Conservation (phyloP, 1,140 invertebrate species). For the Sycophaga agraensis region DNA sequence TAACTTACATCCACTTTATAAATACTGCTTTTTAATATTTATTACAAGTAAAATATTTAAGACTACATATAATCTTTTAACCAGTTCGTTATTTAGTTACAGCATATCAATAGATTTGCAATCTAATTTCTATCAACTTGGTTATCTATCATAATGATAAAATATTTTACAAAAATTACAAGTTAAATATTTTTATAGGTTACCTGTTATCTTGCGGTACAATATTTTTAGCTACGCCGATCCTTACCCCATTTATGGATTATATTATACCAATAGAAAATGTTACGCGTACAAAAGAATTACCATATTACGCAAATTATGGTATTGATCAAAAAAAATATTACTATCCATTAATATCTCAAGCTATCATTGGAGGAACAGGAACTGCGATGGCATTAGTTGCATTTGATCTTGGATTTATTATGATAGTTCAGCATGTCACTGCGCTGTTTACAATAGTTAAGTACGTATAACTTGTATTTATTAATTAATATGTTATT, state of each 20-base stretch:
- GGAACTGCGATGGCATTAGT: not conserved
- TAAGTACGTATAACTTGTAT: too few relatives aligned
- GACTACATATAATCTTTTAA: too few relatives aligned
- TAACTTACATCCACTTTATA: too few relatives aligned
- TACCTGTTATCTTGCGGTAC: too few relatives aligned
- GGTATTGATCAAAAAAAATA: constrained; percentile 11
- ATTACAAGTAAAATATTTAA: too few relatives aligned
- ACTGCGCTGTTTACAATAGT: constrained; percentile 1
- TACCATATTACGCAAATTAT: constrained; percentile 14
- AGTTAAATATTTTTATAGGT: not conserved
- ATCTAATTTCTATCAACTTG: too few relatives aligned
- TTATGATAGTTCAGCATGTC: constrained; percentile 6
- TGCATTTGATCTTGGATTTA: constrained; percentile 3
- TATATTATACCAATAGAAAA: constrained; percentile 2
- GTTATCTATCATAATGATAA: too few relatives aligned
- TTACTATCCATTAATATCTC: constrained; percentile 8
- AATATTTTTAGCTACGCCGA: not conserved
- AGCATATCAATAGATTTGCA: too few relatives aligned
- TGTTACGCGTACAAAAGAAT: not conserved
- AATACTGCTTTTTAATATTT: too few relatives aligned
- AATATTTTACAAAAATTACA: too few relatives aligned
- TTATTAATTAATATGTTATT: too few relatives aligned
- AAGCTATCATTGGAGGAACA: constrained; percentile 11
- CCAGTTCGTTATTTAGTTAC: too few relatives aligned
- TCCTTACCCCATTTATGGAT: not conserved